phyloP scores from a whole-genome alignment of 2,113 vertebrate species.

The Gymnorhina tibicen region DNA sequence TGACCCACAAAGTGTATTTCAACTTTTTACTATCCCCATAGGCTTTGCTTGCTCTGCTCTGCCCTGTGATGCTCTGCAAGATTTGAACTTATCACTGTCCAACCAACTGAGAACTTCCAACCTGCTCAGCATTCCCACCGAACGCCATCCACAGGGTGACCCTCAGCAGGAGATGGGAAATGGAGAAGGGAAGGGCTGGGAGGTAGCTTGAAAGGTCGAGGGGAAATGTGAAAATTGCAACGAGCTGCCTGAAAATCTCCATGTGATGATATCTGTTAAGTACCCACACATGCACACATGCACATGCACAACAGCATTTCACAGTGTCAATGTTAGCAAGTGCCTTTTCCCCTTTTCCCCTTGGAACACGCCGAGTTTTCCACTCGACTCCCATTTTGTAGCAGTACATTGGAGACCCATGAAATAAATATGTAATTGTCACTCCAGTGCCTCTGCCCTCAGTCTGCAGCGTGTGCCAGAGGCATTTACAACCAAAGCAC shows the following conservation, averaged over 20 bases:
- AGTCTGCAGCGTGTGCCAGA: not conserved
- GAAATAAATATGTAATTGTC: not conserved
- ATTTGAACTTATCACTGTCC: not conserved
- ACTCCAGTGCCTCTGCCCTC: not conserved
- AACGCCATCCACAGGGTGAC: not conserved
- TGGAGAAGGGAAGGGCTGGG: not conserved
- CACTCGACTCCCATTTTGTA: not conserved
- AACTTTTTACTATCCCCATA: not conserved
- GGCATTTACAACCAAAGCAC: not conserved
- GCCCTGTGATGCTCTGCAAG: not conserved
- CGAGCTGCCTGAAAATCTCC: not conserved
- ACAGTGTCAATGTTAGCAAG: not conserved
- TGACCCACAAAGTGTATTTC: not conserved
- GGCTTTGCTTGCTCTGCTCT: not conserved
- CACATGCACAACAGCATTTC: conserved; percentile 29
- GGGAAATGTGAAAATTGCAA: not conserved
- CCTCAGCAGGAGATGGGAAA: not conserved
- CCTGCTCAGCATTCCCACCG: not conserved
- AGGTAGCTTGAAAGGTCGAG: not conserved
- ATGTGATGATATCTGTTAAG: not conserved
- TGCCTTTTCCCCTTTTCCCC: not conserved
- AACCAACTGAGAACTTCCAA: not conserved
- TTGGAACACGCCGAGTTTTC: not conserved
- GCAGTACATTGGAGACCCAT: not conserved
- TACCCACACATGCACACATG: conserved; percentile 18